Base-by-base conservation (phyloP, 2,888 invertebrate species). In the Argyresthia albistria region DNA sequence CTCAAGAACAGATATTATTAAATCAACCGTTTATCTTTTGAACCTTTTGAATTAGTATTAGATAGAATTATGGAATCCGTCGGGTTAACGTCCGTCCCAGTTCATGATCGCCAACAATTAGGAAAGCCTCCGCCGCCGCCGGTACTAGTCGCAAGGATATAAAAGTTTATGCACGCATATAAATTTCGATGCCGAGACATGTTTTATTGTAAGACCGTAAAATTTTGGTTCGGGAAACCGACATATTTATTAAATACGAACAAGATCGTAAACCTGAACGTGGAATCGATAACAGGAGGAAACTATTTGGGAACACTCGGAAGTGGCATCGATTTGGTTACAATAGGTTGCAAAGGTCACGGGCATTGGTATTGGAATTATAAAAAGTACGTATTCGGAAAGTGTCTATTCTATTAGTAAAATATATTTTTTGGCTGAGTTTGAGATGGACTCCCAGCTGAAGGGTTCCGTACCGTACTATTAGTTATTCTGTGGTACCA, bases 161-260 rank as follows among this genome's bases (percentile, higher is more conserved):
- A 84, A 87, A 87, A 87, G 79, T 87, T 87, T 87, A 87, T 86
- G 84, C 83, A 80, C 81, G 80, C 80, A 76, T 84, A 86, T 86
- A 87, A 86, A 86, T 87, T 87, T 77, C 70, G 78, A 78, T 86
- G 83, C 80, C 86, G 86, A 80, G 86, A 86, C 87, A 86, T 86
- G 84, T 84, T 87, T 87, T 87, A 86, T 82, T 86, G 83, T 78
- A 64, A 69, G 62, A 63, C 81, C 84, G 83, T 87, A 84, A 87
- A 87, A 82, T 86, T 82, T 80, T 74, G 83, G 84, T 79, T 50
- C 77, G 76, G 81, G 83, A 74, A 73, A 80, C 83, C 82, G 80
- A 83, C 80, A 83, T 84, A 86, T 86, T 87, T 87, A 87, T 76
- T 86, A 86, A 87, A 87, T 86, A 84, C 79, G 80, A 81, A 82